phyloP scores from a whole-genome alignment of 1,140 invertebrate species.

The Holotrichia oblita region DNA sequence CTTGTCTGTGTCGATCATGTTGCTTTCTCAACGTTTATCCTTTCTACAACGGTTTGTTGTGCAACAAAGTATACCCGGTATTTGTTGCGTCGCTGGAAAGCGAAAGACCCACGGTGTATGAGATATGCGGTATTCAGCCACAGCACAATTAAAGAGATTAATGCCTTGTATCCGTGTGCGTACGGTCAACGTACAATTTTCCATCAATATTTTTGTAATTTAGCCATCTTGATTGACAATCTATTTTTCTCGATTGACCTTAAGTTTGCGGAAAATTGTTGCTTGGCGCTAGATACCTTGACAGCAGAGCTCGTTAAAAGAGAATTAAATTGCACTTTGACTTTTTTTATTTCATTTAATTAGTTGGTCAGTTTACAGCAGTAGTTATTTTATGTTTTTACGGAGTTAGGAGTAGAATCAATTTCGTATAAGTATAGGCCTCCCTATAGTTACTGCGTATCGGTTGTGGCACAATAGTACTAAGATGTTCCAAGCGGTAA shows the following conservation, averaged over 20 bases:
- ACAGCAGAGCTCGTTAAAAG: not conserved
- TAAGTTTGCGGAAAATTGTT: slow-evolving; percentile 18
- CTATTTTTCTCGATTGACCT: not conserved
- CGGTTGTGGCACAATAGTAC: too few species aligned
- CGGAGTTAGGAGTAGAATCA: not conserved
- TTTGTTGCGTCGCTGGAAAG: not conserved
- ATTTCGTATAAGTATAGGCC: not conserved
- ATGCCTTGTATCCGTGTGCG: not conserved
- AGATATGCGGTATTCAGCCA: slow-evolving; percentile 4
- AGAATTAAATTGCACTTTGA: slow-evolving; percentile 23
- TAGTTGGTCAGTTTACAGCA: not conserved
- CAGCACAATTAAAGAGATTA: slow-evolving; percentile 30
- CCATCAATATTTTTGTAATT: slow-evolving; percentile 23
- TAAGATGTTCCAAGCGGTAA: too few species aligned
- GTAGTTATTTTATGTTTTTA: not conserved
- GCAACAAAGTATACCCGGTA: not conserved
- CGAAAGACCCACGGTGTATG: not conserved
- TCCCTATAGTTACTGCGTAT: not conserved
- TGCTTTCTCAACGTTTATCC: not conserved
- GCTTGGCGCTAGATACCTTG: not conserved
- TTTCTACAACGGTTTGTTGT: slow-evolving; percentile 13
- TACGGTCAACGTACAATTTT: slow-evolving; percentile 13
- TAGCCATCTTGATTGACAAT: not conserved
- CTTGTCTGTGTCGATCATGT: not conserved
- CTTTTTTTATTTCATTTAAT: slow-evolving; percentile 7